phyloP scores from a whole-genome alignment of 2,888 invertebrate species.

The Tenthredo notha region DNA sequence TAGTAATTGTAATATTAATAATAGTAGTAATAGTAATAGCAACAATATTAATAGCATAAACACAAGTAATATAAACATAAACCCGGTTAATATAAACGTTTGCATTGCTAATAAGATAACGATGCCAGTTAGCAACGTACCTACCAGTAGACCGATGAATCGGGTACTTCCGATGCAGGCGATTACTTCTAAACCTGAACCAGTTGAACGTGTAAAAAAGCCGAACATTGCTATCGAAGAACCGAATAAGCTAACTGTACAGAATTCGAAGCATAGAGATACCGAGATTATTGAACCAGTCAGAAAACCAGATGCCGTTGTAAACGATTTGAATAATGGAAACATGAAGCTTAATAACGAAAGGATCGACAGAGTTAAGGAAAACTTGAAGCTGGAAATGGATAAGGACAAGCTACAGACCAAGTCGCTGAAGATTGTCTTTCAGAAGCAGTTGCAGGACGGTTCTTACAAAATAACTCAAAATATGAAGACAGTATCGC shows the following conservation, averaged over 20 bases:
- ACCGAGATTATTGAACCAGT: slow-evolving; percentile 53
- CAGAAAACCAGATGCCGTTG: slow-evolving; percentile 60
- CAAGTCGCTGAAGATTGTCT: slow-evolving; percentile 77
- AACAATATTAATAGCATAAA: slow-evolving; percentile 61
- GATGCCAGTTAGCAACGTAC: slow-evolving; percentile 69
- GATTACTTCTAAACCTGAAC: slow-evolving; percentile 81
- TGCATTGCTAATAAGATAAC: slow-evolving; percentile 76
- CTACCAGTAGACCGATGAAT: slow-evolving; percentile 85
- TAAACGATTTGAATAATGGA: slow-evolving; percentile 18
- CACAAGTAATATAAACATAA: slow-evolving; percentile 56
- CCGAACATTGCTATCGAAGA: slow-evolving; percentile 69
- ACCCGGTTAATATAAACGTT: slow-evolving; percentile 76
- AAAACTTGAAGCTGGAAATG: slow-evolving; percentile 63
- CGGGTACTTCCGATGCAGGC: slow-evolving; percentile 89
- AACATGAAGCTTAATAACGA: slow-evolving; percentile 37
- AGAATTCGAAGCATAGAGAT: slow-evolving; percentile 12
- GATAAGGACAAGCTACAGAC: slow-evolving; percentile 65
- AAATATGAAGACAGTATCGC: slow-evolving; percentile 66
- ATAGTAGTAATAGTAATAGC: slow-evolving; percentile 57
- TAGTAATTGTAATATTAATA: slow-evolving; percentile 60
- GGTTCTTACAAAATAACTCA: slow-evolving; percentile 79
- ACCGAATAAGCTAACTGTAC: slow-evolving; percentile 69
- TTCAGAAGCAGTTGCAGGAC: slow-evolving; percentile 79
- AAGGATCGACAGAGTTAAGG: slow-evolving; percentile 61
- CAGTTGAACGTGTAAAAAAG: slow-evolving; percentile 69